phyloP scores from a whole-genome alignment of 2,113 vertebrate species.

The Larimichthys crocea region DNA sequence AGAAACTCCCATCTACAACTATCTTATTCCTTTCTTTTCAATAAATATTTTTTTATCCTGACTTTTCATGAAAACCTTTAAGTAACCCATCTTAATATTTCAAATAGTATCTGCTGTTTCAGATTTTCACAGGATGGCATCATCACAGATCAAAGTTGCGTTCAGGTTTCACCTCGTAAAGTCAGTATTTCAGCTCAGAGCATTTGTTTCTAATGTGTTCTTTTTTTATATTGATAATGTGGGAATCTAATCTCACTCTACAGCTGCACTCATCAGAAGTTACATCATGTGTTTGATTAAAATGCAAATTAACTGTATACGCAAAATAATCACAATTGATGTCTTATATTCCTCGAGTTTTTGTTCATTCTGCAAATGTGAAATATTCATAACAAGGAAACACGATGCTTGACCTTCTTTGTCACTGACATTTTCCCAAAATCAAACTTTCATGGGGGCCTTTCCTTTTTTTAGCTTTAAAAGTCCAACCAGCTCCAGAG shows the following conservation, averaged over 20 bases:
- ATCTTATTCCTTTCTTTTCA: not conserved
- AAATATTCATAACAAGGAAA: not conserved
- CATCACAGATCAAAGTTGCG: not conserved
- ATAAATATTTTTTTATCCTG: not conserved
- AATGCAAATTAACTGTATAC: not conserved
- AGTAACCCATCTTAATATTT: not conserved
- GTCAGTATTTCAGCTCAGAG: not conserved
- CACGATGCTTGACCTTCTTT: not conserved
- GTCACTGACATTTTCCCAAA: constrained; percentile 2
- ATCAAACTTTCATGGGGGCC: constrained; percentile 11
- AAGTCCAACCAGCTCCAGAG: constrained; percentile 12
- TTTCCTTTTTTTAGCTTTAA: constrained; percentile 27
- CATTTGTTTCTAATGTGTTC: not conserved
- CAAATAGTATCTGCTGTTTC: not conserved
- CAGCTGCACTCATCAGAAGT: not conserved
- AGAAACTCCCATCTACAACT: not conserved
- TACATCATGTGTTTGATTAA: not conserved
- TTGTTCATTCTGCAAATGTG: not conserved
- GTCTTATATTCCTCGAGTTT: not conserved
- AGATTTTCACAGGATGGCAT: not conserved
- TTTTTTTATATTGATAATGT: not conserved
- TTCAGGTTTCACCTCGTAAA: constrained; percentile 8
- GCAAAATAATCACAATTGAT: not conserved
- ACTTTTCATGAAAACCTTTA: not conserved
- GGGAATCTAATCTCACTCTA: not conserved